phyloP scores from a whole-genome alignment of 2,888 invertebrate genomes.

The Euclidia mi region DNA sequence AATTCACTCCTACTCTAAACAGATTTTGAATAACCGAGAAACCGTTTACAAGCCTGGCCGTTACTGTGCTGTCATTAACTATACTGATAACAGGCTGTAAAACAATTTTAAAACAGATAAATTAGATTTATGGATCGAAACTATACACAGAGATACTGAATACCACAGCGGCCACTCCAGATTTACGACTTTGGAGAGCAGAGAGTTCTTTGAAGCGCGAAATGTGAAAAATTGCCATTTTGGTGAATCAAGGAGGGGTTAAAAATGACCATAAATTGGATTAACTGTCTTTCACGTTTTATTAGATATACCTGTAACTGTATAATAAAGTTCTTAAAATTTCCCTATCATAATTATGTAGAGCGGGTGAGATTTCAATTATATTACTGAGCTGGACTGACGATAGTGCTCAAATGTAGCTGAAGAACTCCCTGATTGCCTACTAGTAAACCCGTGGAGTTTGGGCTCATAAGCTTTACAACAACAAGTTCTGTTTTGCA shows the following conservation, averaged over 20 bases:
- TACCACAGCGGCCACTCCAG: constrained; percentile 7
- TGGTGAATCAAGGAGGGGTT: not conserved
- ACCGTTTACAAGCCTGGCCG: constrained; percentile 15
- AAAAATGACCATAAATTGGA: no score
- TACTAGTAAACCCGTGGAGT: no score
- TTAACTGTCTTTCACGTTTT: no score
- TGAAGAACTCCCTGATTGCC: no score
- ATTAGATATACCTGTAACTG: no score
- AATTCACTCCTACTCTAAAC: constrained; percentile 1
- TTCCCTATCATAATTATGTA: no score
- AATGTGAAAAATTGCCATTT: constrained; percentile 7
- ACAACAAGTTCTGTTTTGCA: no score
- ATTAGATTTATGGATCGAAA: constrained; percentile 15
- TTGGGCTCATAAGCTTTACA: no score
- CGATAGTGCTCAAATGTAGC: no score
- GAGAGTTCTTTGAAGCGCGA: constrained; percentile 9
- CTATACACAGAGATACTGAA: constrained; percentile 6
- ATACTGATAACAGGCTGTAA: constrained; percentile 24
- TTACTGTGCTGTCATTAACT: constrained; percentile 27
- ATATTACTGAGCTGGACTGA: no score
- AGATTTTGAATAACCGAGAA: constrained; percentile 16
- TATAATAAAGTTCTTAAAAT: no score
- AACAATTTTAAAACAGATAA: constrained; percentile 24
- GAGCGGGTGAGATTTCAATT: no score
- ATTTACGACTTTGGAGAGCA: constrained; percentile 18